Base-by-base conservation (phyloP, 1,140 invertebrate species). In the Alviniconcha marisindica region DNA sequence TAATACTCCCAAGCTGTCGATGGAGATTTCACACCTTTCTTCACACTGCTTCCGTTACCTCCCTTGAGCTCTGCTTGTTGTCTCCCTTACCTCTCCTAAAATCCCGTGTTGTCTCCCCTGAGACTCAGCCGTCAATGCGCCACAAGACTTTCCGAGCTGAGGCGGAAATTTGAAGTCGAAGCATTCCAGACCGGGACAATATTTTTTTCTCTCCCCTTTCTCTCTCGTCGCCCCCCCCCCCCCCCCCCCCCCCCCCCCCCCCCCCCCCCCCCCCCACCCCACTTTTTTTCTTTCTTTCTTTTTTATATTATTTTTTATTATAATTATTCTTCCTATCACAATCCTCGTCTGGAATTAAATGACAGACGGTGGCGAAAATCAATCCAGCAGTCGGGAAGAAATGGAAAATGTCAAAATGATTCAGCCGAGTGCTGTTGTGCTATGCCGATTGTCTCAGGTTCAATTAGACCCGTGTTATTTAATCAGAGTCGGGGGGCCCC, bases 391-490 rank as follows among this genome's bases (percentile, higher is more conserved):
- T 5, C 21, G 60, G 18, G 38, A 76, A 18, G 40, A 38, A 76
- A 44, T 40, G 40, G 73, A 28, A 44, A 76, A 76, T 28, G 73
- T 76, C 73, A 76, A 76, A 76, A 76, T 76, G 5, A 76, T 76
- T 42, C 28, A 63, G 73, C 4, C 24, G 73, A 76, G 38, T 44
- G 36, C 31, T 44, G 73, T 76, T 76, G 73, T 76, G 73, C 73
- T 44, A 44, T 44, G 36, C 5, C 73, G 73, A 76, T 76, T 76
- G 73, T 76, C 24, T 44, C 33, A 15, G 69, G 36, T 76, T 76
- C 73, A 76, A 76, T 76, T 76, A 76, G 42, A 76, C 73, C 73
- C 42, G 28, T 76, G 73, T 76, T 76, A 76, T 76, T 76, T 76
- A 76, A 76, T 76, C 73, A 76, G 38, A n/a, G 40, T 24, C 73